Evolutionary conservation across 2,113 vertebrate genomes (phyloP), one percentile per base, ranked within the genome.

Genomic region (Pseudopipra pipra): DNA sequence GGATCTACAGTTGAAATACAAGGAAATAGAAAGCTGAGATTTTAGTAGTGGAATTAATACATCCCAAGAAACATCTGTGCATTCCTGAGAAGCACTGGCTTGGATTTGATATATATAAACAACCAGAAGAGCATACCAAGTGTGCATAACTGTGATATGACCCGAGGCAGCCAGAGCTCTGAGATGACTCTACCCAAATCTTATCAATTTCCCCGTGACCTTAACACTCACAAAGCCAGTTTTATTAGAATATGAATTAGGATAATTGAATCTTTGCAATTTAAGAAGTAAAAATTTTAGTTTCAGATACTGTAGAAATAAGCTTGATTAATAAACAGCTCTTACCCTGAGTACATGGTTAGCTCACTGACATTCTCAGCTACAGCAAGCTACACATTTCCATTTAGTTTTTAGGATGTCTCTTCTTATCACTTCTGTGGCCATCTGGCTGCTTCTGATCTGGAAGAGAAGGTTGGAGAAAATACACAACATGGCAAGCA

Each of bases 31-130:
- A 88, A 68, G 73, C 66, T 87, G 70, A 78, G 56, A 46, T 82
- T 94, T 89, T 81, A 90, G 31, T 82, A 23, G 39, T 73, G 80
- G 73, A 89, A 79, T 84, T 35, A 89, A 74, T 89, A 37, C 39
- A 61, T 84, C 23, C 59, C 44, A 59, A 94, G 82, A 91, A 93
- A 93, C 83, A 84, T 95, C 43, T 93, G 65, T 86, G 79, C 75
- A 61, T 92, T 95, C 90, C 83, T 89, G 70, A 92, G 73, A 86
- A 94, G 58, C 33, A 65, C 18, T 92, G 85, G 52, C 80, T 90
- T 95, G 72, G 61, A 88, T 88, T 46, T 31, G 28, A 18, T 31
- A 63, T 74, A 52, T 78, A 8, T 3, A 71, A 90, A 51, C 59
- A 84, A 55, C 56, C 74, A 89, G 66, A 93, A 71, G 44, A 92